A percentile compares a stretch with the other conserved stretches of the same genome.
These are phyloP conservation scores for Chaetops frenatus DNA, from an alignment of 2,113 vertebrate genomes.

Conservation along the genomic window DNA sequence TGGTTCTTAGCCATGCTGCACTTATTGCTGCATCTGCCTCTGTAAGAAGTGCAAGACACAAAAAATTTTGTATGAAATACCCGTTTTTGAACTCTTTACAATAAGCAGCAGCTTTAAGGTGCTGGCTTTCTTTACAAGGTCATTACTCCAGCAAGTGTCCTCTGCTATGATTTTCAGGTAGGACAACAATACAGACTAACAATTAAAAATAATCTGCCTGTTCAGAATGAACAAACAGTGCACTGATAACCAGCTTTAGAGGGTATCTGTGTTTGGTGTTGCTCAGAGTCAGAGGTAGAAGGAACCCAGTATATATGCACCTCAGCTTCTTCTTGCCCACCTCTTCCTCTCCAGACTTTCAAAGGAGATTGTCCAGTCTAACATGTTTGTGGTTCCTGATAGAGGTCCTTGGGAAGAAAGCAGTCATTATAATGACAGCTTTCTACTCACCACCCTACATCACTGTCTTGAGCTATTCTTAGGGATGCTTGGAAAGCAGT, in stretches of 20 bases:
- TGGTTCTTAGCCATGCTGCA: not conserved
- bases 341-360: not conserved
- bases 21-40: not conserved
- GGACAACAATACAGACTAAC: not conserved
- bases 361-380: not conserved
- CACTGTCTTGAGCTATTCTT: slow-evolving; percentile 41
- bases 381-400: not conserved
- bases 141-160: not conserved
- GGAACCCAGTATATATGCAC: not conserved
- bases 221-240: not conserved
- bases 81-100: not conserved
- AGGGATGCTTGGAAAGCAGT: slow-evolving; percentile 41
- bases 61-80: not conserved
- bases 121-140: not conserved
- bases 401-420: not conserved
- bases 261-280: not conserved
- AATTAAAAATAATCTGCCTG: not conserved
- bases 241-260: not conserved
- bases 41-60: not conserved
- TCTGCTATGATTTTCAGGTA: not conserved
- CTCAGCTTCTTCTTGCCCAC: not conserved
- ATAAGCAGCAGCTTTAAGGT: not conserved
- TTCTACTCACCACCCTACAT: not conserved
- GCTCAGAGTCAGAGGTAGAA: not conserved
- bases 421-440: not conserved